phyloP scores from a whole-genome alignment of 2,797 vertebrate genomes.

The Scarus forsteni region DNA sequence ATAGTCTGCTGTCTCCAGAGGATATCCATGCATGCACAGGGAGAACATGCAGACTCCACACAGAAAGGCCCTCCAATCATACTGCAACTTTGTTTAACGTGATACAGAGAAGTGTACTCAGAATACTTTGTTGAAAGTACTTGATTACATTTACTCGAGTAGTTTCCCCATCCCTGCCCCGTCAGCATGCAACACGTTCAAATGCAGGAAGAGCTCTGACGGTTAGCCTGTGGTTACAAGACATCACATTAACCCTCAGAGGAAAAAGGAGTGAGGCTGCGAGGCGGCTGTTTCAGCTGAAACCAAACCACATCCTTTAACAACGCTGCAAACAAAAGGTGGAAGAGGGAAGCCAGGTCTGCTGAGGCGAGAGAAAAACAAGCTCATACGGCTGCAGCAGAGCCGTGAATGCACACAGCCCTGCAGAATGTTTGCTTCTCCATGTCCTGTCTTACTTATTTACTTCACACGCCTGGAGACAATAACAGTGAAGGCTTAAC shows the following conservation, averaged over 20 bases:
- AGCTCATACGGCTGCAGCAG: constrained; percentile 19
- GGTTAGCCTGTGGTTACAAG: constrained; percentile 71
- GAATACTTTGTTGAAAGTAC: no score
- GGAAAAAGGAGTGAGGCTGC: constrained; percentile 38
- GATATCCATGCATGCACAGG: no score
- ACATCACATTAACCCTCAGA: constrained; percentile 60
- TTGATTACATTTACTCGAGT: no score
- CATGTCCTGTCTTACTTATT: not conserved
- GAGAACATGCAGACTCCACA: no score
- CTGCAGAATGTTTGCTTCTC: constrained; percentile 12
- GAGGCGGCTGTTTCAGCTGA: constrained; percentile 40
- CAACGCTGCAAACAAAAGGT: constrained; percentile 53
- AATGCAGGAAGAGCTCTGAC: constrained; percentile 50
- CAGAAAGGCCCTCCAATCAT: no score
- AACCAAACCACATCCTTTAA: constrained; percentile 76
- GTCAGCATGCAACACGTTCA: constrained; percentile 35
- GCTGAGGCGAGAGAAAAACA: constrained; percentile 54
- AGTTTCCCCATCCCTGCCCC: constrained; percentile 18
- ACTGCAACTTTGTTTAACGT: no score
- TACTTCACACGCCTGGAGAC: not conserved
- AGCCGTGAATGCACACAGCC: constrained; percentile 31
- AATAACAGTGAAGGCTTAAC: not conserved
- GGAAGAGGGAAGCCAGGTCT: constrained; percentile 47
- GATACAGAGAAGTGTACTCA: no score
- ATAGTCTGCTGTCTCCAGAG: no score